Evolutionary conservation across 2,113 vertebrate genomes (phyloP).

Genomic region (Mesembrinibis cayennensis): DNA sequence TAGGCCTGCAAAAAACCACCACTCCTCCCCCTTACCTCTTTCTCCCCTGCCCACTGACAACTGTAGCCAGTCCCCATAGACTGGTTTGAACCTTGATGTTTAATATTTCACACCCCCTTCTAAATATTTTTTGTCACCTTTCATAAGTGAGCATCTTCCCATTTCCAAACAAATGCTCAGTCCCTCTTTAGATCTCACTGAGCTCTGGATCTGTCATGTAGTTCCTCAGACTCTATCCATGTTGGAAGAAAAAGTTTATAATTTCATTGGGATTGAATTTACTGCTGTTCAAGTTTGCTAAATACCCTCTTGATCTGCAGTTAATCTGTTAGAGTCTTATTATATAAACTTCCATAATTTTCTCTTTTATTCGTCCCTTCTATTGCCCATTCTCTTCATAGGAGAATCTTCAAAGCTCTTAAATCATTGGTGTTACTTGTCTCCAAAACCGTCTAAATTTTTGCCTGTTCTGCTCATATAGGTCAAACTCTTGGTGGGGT

Average conservation of each 20-base stretch:
- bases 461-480: background rate
- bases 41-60: background rate
- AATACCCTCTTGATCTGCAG: background rate
- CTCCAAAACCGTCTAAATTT: background rate
- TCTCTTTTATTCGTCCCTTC: background rate
- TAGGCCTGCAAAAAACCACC: background rate
- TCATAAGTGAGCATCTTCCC: background rate
- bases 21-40: background rate
- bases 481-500: background rate
- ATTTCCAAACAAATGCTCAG: background rate
- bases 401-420: background rate
- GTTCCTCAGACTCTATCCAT: background rate
- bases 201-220: background rate
- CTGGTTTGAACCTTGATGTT: background rate
- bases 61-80: background rate
- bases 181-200: background rate
- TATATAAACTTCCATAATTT: background rate
- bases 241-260: background rate
- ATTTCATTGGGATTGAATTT: background rate
- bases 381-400: background rate
- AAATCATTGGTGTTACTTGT: background rate
- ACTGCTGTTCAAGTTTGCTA: background rate
- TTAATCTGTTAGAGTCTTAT: background rate
- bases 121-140: background rate
- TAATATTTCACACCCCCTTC: background rate